Base-by-base conservation (phyloP, 35 echinoderm and acorn worm genomes). In the Patiria miniata region DNA sequence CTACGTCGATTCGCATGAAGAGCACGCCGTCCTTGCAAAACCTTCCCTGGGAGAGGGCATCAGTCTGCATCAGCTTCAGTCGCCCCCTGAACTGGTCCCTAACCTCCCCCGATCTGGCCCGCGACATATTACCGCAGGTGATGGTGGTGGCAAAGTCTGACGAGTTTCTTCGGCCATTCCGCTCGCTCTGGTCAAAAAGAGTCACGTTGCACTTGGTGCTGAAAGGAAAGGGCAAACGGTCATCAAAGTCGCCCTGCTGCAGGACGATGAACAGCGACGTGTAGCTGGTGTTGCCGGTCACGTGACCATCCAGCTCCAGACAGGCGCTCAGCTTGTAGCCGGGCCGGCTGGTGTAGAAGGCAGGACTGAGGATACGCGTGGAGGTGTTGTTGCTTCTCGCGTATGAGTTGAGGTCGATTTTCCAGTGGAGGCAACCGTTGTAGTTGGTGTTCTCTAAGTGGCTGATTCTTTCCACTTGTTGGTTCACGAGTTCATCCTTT, bases 21-120 rank as follows among this genome's bases (percentile, higher is more conserved):
- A 95, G 37, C 14, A 52, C 55, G 19, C 93, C 89, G 54, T 81
- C 86, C 18, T 83, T 59, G 52, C 93, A 95, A 47, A 94, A 97
- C 39, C 87, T 29, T n/a, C 83, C 91, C 36, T 86, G 89, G 37
- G 78, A 90, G 8, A 97, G 76, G 18, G 76, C 79, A 30, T 97
- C 94, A n/a, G 91, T 97, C 91, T 93, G 89, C 91, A 97, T 97
- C 39, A 93, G 93, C 17, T 86, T 68, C 23, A 97, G 82, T 15
- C 90, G 86, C 32, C 94, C 94, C 40, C 95, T 83, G 38, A 89
- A 86, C 53, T 93, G 95, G 36, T 87, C 93, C 57, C 88, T 57
- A 51, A 68, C 89, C 19, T 83, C 53, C 0, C 81, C 95, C 47
- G 83, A 78, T 36, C 90, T 79, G 16, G 91, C 78, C 5, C 95